Conservation (phyloP, 2,113 vertebrate species). For the Ifrita kowaldi region DNA sequence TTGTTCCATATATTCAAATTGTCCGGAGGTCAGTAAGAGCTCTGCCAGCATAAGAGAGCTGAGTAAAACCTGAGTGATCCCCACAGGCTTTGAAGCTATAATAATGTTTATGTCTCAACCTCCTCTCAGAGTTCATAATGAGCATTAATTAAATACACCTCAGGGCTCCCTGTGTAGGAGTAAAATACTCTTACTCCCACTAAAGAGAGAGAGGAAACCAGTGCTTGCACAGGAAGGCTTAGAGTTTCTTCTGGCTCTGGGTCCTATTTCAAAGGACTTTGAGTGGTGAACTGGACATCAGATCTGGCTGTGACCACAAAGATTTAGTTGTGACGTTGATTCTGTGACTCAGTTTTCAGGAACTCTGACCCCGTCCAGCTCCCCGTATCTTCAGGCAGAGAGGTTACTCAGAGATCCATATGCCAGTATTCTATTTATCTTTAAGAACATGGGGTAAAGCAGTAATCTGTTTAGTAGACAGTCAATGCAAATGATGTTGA, state of each 20-base stretch:
- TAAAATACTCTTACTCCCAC: neutral
- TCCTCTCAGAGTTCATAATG: slow-evolving; percentile 25
- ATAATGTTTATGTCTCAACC: slow-evolving; percentile 42
- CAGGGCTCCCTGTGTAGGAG: neutral
- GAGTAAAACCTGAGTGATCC: neutral
- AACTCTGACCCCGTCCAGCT: neutral
- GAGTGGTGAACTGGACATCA: neutral
- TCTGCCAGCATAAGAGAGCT: neutral
- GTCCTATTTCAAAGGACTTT: neutral
- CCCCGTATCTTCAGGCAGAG: neutral
- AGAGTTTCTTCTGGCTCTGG: neutral
- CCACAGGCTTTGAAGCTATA: slow-evolving; percentile 37
- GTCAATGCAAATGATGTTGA: neutral
- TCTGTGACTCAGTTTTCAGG: neutral
- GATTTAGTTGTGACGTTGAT: neutral
- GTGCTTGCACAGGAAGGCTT: neutral
- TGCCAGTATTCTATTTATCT: neutral
- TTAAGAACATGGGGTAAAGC: neutral
- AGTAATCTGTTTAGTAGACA: neutral
- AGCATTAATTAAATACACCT: slow-evolving; percentile 54
- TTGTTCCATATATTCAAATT: neutral
- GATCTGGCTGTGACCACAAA: neutral
- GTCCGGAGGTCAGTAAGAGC: neutral
- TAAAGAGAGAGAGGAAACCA: neutral
- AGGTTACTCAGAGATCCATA: neutral